These are phyloP conservation scores for Hedya salicella DNA, from an alignment of 2,888 invertebrate species.

Conservation along the genomic window DNA sequence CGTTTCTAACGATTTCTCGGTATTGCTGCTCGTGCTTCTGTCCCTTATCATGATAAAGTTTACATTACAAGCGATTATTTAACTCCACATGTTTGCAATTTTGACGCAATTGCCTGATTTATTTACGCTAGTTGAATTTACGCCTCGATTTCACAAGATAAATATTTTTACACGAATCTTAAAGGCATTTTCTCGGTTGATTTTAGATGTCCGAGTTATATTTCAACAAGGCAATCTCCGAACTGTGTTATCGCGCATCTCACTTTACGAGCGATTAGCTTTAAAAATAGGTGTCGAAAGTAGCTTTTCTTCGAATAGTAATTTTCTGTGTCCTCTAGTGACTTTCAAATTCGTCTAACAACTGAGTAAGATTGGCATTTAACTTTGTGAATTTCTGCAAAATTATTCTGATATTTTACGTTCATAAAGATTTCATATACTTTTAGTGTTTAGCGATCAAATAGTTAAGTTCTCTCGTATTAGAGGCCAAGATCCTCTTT, in stretches of 20 bases:
- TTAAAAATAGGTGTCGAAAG: conserved; percentile 22
- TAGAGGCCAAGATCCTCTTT: too few relatives aligned
- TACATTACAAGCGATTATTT: conserved; percentile 6
- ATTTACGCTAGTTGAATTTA: conserved; percentile 21
- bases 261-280: conserved; percentile 3
- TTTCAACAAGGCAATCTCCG: conserved; percentile 22
- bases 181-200: conserved; percentile 10
- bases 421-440: background rate
- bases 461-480: too few relatives aligned
- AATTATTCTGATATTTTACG: background rate
- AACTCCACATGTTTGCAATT: conserved; percentile 1
- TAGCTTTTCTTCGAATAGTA: conserved; percentile 8
- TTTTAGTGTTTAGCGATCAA: background rate
- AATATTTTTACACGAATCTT: conserved; percentile 21
- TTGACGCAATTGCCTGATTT: conserved; percentile 8
- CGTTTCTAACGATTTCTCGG: background rate
- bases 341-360: conserved; percentile 8
- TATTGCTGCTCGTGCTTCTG: background rate
- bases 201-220: conserved; percentile 15
- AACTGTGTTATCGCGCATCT: background rate
- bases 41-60: conserved; percentile 7
- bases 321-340: conserved; percentile 13
- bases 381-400: conserved; percentile 1
- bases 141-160: conserved; percentile 26
- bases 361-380: conserved; percentile 1